phyloP scores from a whole-genome alignment of 2,888 invertebrate genomes.

The Tethea ocularis region DNA sequence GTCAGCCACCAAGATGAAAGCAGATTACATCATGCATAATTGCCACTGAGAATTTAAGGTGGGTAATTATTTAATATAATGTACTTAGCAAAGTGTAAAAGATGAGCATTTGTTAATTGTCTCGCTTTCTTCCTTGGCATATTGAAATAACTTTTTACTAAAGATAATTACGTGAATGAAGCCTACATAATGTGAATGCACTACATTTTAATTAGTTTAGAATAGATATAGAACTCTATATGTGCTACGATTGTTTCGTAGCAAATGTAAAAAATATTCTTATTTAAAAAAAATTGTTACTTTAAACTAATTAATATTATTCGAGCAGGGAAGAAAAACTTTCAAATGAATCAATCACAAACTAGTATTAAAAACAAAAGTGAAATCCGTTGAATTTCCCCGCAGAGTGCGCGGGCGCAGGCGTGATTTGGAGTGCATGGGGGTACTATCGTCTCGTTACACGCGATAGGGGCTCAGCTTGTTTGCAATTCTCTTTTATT shows the following conservation, averaged over 20 bases:
- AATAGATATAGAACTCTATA: neutral
- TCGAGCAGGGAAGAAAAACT: too few relatives aligned
- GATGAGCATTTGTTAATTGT: neutral
- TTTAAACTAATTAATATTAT: too few relatives aligned
- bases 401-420: constrained; percentile 30
- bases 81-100: neutral
- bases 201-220: too few relatives aligned
- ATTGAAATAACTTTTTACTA: neutral
- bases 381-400: constrained; percentile 65
- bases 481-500: constrained; percentile 45
- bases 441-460: constrained; percentile 68
- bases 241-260: neutral
- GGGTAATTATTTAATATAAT: neutral
- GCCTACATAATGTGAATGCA: too few relatives aligned
- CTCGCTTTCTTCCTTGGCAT: constrained; percentile 4
- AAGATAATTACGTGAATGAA: neutral
- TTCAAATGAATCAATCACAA: constrained; percentile 14
- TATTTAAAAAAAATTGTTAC: too few relatives aligned
- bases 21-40: constrained; percentile 9
- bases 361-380: constrained; percentile 60
- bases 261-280: neutral
- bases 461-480: constrained; percentile 58
- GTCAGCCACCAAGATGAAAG: constrained; percentile 9
- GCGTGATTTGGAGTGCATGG: constrained; percentile 49
- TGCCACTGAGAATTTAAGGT: neutral